phyloP scores from a whole-genome alignment of 2,113 vertebrate species.

The Typhlomys cinereus region DNA sequence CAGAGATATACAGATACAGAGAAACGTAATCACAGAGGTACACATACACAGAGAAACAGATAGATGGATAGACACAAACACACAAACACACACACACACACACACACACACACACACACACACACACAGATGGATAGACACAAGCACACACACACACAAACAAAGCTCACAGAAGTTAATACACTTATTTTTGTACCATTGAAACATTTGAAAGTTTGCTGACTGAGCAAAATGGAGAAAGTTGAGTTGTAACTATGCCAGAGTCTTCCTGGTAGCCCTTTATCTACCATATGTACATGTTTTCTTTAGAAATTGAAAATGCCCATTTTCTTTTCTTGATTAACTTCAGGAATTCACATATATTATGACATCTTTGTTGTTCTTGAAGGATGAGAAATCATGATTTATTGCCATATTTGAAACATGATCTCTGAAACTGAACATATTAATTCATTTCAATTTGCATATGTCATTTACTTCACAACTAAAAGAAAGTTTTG shows the following conservation, averaged over 20 bases:
- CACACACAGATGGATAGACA: too few relatives aligned
- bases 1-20: too few relatives aligned
- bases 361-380: slow-evolving; percentile 30
- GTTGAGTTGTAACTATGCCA: background rate
- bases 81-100: too few relatives aligned
- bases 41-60: too few relatives aligned
- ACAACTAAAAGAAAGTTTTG: background rate
- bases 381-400: background rate
- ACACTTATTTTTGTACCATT: slow-evolving; percentile 8
- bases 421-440: background rate
- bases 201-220: background rate
- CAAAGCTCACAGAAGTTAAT: background rate
- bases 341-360: slow-evolving; percentile 1
- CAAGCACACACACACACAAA: background rate
- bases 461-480: slow-evolving; percentile 24
- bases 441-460: slow-evolving; percentile 7
- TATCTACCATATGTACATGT: background rate
- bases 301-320: background rate
- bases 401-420: slow-evolving; percentile 19
- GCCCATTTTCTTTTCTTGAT: background rate
- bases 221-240: background rate
- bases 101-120: too few relatives aligned
- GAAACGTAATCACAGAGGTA: too few relatives aligned
- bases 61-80: too few relatives aligned
- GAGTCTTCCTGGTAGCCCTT: background rate